These are phyloP conservation scores for Drosophila albomicans DNA, from an alignment of 1,140 invertebrate species.

Conservation along the genomic window DNA sequence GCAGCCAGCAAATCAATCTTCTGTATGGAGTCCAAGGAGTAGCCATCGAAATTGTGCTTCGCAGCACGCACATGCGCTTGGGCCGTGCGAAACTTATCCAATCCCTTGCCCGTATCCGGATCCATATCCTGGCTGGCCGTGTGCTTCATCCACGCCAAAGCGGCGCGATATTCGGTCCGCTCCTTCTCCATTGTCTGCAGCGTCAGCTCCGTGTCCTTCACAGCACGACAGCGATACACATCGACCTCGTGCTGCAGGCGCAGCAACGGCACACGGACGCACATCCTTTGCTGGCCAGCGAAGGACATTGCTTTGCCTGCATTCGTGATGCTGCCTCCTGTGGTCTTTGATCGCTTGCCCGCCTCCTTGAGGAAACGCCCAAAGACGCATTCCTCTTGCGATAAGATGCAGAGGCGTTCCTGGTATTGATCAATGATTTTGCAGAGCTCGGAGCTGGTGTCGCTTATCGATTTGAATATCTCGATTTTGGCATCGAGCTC, in stretches of 20 bases:
- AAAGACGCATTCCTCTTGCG: conserved; percentile 97
- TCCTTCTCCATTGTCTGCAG: conserved; percentile 93
- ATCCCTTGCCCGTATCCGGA: conserved; percentile 97
- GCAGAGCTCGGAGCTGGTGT: conserved; percentile 95
- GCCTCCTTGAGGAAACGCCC: conserved; percentile 97
- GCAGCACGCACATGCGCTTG: conserved; percentile 90
- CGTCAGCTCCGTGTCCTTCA: conserved; percentile 96
- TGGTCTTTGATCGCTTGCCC: conserved; percentile 93
- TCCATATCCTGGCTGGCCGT: conserved; percentile 97
- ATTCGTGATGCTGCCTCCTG: conserved; percentile 96
- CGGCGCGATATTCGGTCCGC: conserved; percentile 97
- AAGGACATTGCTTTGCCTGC: conserved; percentile 97
- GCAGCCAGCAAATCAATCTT: conserved; percentile 98
- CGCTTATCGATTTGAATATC: conserved; percentile 97
- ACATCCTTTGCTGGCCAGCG: conserved; percentile 96
- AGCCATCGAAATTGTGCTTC: conserved; percentile 96
- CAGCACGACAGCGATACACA: conserved; percentile 96
- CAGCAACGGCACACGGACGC: conserved; percentile 93
- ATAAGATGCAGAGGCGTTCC: conserved; percentile 95
- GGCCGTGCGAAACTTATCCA: conserved; percentile 98
- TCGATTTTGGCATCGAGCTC: conserved; percentile 99
- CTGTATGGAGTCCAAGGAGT: conserved; percentile 97
- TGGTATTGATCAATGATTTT: conserved; percentile 97
- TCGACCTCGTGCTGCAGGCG: conserved; percentile 98
- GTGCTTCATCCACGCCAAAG: conserved; percentile 98